These are phyloP conservation scores for Brachirus orientalis DNA, from an alignment of 2,113 vertebrate genomes.

Conservation along the genomic window DNA sequence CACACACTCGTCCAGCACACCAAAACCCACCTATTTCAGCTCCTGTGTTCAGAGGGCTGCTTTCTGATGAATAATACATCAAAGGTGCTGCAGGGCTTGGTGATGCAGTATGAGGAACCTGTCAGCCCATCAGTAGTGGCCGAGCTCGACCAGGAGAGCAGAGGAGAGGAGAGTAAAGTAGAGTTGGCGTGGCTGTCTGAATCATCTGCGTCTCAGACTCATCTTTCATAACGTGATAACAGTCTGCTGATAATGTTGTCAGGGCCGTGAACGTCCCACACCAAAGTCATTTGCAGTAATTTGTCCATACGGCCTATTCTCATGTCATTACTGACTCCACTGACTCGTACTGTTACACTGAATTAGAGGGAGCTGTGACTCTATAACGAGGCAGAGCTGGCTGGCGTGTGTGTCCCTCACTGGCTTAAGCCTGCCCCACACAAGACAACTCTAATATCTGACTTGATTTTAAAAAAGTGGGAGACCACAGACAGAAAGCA, in stretches of 20 bases:
- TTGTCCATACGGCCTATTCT: constrained; percentile 21
- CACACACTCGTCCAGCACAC: constrained; percentile 23
- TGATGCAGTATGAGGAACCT: constrained; percentile 73
- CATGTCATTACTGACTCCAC: constrained; percentile 45
- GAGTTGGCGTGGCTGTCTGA: constrained; percentile 10
- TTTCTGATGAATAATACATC: constrained; percentile 79
- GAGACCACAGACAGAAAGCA: no score
- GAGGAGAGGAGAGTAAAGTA: not conserved
- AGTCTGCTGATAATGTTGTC: constrained; percentile 45
- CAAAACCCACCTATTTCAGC: constrained; percentile 57
- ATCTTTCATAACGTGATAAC: constrained; percentile 28
- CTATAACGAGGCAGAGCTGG: constrained; percentile 56
- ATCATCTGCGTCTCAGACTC: constrained; percentile 7
- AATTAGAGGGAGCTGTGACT: constrained; percentile 47
- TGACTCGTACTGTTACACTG: constrained; percentile 39
- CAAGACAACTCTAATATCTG: no score
- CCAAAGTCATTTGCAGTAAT: constrained; percentile 49
- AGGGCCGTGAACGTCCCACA: constrained; percentile 35
- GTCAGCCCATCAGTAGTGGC: constrained; percentile 73
- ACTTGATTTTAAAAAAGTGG: no score
- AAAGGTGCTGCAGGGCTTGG: constrained; percentile 75
- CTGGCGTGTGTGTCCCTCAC: constrained; percentile 22
- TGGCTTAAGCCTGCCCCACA: no score
- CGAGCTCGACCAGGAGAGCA: constrained; percentile 29
- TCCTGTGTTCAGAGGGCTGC: constrained; percentile 67